phyloP scores from a whole-genome alignment of 2,797 vertebrate genomes.

The Acanthopagrus latus region DNA sequence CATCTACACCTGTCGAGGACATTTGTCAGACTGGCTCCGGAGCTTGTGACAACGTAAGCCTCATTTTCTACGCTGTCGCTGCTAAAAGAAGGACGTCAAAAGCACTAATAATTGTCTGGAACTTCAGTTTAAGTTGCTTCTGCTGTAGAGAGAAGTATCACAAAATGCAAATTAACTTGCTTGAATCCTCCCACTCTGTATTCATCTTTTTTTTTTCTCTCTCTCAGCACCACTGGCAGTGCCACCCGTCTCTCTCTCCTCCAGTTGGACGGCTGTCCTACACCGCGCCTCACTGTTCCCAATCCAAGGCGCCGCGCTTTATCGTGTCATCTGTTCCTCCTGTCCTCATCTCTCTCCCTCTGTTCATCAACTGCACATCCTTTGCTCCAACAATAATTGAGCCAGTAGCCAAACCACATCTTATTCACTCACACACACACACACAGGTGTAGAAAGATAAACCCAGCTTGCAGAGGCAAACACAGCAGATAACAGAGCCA shows the following conservation, averaged over 20 bases:
- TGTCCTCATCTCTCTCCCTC: constrained; percentile 13
- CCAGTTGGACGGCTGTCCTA: constrained; percentile 48
- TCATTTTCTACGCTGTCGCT: neutral
- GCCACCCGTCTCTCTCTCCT: constrained; percentile 43
- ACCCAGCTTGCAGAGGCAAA: constrained; percentile 25
- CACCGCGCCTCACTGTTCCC: constrained; percentile 32
- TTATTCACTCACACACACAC: constrained; percentile 25
- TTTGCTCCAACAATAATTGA: constrained; percentile 40
- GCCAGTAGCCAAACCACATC: constrained; percentile 28
- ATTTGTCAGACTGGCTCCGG: neutral
- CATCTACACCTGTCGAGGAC: constrained; percentile 31
- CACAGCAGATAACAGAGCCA: constrained; percentile 35
- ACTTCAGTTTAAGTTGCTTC: constrained; percentile 1
- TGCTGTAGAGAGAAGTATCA: neutral
- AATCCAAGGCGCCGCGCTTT: constrained; percentile 25
- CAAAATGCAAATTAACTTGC: constrained; percentile 22
- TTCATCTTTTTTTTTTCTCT: constrained; percentile 37
- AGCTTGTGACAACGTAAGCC: constrained; percentile 5
- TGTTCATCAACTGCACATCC: constrained; percentile 20
- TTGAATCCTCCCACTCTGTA: constrained; percentile 26
- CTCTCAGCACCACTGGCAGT: constrained; percentile 20
- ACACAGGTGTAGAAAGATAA: constrained; percentile 19
- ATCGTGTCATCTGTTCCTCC: constrained; percentile 42
- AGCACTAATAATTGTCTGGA: constrained; percentile 14
- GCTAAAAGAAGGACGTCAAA: neutral